Conservation (phyloP, 2,888 invertebrate genomes). For the Cordilura impudica region DNA sequence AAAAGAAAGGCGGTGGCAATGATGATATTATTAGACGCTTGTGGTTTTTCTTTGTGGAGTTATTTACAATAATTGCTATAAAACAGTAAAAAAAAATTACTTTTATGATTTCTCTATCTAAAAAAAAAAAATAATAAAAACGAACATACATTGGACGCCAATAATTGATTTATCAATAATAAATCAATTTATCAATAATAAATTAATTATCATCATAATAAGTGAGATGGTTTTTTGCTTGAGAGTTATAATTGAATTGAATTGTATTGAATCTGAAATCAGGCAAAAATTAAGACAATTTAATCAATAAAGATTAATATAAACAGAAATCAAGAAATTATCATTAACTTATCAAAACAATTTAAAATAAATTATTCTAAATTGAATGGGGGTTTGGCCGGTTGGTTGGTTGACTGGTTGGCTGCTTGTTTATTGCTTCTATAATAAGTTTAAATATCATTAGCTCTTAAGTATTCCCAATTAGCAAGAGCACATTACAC, state of each 20-base stretch:
- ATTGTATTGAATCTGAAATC: not conserved
- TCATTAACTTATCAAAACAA: not conserved
- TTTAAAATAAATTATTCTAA: slow-evolving; percentile 19
- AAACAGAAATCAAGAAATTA: not conserved
- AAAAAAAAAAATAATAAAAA: no score
- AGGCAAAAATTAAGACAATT: slow-evolving; percentile 1
- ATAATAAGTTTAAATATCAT: not conserved
- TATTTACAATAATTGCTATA: not conserved
- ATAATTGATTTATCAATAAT: not conserved
- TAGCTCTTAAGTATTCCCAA: slow-evolving; percentile 28
- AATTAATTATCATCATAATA: slow-evolving; percentile 11
- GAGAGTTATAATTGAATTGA: not conserved
- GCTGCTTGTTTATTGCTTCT: not conserved
- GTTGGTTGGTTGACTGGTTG: not conserved
- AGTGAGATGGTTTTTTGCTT: not conserved
- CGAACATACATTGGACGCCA: no score
- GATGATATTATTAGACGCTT: no score
- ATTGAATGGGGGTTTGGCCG: not conserved
- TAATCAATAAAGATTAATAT: slow-evolving; percentile 15
- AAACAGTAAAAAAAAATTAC: not conserved
- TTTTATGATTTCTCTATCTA: not conserved
- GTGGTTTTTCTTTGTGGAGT: not conserved
- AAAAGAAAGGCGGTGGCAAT: no score
- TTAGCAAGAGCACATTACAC: slow-evolving; percentile 20
- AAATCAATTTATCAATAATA: not conserved